A percentile compares a stretch with the other conserved stretches of the same genome.
phyloP scores from a whole-genome alignment of 2,888 invertebrate genomes.

The Platerodrilus igneus region DNA sequence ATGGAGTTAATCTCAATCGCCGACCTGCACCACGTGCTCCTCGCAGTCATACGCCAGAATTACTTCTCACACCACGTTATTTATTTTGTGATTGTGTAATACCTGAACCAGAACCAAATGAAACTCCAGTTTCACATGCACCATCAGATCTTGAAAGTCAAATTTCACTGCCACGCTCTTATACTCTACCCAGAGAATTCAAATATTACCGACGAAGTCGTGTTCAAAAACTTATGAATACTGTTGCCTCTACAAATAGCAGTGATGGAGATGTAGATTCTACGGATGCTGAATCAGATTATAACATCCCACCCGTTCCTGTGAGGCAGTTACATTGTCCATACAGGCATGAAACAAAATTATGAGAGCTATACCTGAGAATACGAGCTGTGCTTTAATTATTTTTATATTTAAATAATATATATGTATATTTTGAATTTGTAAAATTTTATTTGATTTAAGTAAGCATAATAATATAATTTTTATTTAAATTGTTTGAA shows the following conservation, averaged over 20 bases:
- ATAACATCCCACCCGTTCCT: constrained; percentile 43
- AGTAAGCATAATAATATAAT: too few species aligned
- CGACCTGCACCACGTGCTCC: constrained; percentile 43
- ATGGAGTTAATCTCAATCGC: constrained; percentile 44
- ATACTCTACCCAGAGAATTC: constrained; percentile 80
- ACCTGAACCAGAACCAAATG: constrained; percentile 39
- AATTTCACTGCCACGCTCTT: constrained; percentile 78
- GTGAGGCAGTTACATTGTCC: constrained; percentile 46
- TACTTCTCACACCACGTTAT: constrained; percentile 72
- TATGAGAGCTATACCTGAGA: too few species aligned
- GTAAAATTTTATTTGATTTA: too few species aligned
- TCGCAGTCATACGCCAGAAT: constrained; percentile 70
- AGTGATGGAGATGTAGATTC: constrained; percentile 86
- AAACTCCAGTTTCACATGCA: constrained; percentile 38
- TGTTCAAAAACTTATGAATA: constrained; percentile 59
- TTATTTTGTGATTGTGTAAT: constrained; percentile 53
- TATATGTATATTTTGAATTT: too few species aligned
- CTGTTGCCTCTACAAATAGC: constrained; percentile 77
- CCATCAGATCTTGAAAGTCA: constrained; percentile 72
- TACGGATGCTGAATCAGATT: constrained; percentile 58
- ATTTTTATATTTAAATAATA: too few species aligned
- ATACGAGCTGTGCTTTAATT: too few species aligned
- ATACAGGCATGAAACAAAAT: constrained; percentile 59
- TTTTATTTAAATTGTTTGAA: too few species aligned
- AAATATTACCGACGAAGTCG: constrained; percentile 66